Percentiles rank a stretch among this genome's conserved stretches.
phyloP scores from a whole-genome alignment of 2,888 invertebrate species.

The Megastigmus dorsalis region DNA sequence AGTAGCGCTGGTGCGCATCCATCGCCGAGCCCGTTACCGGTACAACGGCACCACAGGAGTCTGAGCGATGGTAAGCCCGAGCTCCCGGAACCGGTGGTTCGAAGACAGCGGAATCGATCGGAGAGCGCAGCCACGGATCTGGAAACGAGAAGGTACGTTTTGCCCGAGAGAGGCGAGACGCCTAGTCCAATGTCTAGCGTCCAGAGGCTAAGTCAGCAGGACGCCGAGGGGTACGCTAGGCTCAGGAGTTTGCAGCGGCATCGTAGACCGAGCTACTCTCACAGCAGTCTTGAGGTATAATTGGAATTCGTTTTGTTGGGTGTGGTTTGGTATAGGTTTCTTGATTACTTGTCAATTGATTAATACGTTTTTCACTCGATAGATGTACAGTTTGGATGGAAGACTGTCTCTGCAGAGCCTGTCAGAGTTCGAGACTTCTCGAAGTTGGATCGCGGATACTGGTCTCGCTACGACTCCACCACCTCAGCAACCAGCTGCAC shows the following conservation, averaged over 20 bases:
- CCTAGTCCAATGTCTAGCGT: conserved; percentile 93
- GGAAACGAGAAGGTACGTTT: conserved; percentile 66
- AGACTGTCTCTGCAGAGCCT: conserved; percentile 70
- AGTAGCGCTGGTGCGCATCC: conserved; percentile 56
- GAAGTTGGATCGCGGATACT: conserved; percentile 69
- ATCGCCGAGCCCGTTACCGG: conserved; percentile 63
- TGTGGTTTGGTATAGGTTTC: too few species aligned
- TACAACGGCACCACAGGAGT: conserved; percentile 68
- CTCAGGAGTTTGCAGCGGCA: conserved; percentile 81
- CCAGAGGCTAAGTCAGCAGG: conserved; percentile 85
- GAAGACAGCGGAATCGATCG: conserved; percentile 70
- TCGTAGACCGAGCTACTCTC: conserved; percentile 81
- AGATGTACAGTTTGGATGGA: conserved; percentile 72
- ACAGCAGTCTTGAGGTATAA: conserved; percentile 74
- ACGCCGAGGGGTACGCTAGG: conserved; percentile 85
- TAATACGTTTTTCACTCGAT: conserved; percentile 19
- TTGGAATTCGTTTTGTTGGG: neutral
- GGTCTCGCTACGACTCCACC: conserved; percentile 63
- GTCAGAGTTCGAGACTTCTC: conserved; percentile 70
- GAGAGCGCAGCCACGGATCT: conserved; percentile 73
- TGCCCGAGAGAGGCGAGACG: conserved; percentile 82
- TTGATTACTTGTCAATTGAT: too few species aligned
- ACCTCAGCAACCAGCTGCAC: neutral
- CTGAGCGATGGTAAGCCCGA: conserved; percentile 72
- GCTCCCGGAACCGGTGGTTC: conserved; percentile 61